These are phyloP conservation scores for Myoxocephalus aenaeus DNA, from an alignment of 2,797 vertebrate species.

Conservation along the genomic window DNA sequence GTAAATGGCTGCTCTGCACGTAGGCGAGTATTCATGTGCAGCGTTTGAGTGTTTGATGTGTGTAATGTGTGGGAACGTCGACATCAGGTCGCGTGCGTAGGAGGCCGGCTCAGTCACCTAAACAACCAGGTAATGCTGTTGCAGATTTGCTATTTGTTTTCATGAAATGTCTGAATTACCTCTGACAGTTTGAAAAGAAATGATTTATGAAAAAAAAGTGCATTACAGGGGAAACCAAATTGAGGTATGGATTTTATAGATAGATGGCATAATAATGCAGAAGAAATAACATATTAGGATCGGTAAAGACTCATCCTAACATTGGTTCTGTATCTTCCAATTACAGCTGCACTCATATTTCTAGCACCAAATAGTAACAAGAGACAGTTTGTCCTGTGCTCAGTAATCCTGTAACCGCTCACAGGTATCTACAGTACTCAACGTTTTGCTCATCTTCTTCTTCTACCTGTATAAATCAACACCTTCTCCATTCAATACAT, in stretches of 20 bases:
- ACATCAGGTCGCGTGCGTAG: slow-evolving; percentile 32
- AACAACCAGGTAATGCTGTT: slow-evolving; percentile 43
- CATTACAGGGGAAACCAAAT: not conserved
- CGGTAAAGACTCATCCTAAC: not conserved
- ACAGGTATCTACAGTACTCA: not conserved
- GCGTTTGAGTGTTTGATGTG: slow-evolving; percentile 43
- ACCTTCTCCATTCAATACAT: not conserved
- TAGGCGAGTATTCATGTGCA: slow-evolving; percentile 38
- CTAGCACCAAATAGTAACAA: not conserved
- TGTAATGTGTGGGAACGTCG: slow-evolving; percentile 30
- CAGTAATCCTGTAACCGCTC: not conserved
- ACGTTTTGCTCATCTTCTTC: not conserved
- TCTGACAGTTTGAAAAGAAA: slow-evolving; percentile 20
- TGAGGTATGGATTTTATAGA: not conserved
- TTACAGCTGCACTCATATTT: not conserved
- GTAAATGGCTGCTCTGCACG: slow-evolving; percentile 18
- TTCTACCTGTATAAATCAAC: not conserved
- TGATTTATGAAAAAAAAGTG: not conserved
- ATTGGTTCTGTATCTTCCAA: not conserved
- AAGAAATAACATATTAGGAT: not conserved
- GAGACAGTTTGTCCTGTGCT: not conserved
- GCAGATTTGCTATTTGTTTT: slow-evolving; percentile 28
- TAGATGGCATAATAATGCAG: not conserved
- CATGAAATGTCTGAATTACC: slow-evolving; percentile 18
- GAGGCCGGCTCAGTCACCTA: slow-evolving; percentile 43